Percentiles rank a stretch among this genome's conserved stretches.
Evolutionary conservation across 2,888 invertebrate genomes (phyloP).

Genomic region (Taenaris catops): DNA sequence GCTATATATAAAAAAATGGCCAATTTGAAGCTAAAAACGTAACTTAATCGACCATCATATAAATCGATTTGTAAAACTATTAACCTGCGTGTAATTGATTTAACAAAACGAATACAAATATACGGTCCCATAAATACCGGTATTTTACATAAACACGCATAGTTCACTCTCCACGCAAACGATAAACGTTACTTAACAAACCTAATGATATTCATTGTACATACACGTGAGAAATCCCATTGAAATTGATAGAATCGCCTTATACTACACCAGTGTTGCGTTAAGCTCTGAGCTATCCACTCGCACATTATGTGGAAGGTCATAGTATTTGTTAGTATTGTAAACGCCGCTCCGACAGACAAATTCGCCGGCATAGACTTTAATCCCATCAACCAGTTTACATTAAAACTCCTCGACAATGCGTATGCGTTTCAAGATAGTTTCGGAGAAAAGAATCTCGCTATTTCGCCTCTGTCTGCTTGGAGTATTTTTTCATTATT

Average conservation of each 20-base stretch:
- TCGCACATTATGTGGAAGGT: conserved; percentile 48
- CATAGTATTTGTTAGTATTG: conserved; percentile 37
- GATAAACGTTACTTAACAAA: conserved; percentile 45
- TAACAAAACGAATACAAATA: conserved; percentile 19
- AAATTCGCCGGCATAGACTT: conserved; percentile 36
- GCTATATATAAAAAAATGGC: conserved; percentile 1
- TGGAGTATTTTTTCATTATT: conserved; percentile 65
- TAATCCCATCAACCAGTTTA: conserved; percentile 52
- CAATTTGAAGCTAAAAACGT: conserved; percentile 3
- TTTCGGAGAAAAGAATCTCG: conserved; percentile 54
- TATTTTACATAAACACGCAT: conserved; percentile 21
- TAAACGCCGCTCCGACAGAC: conserved; percentile 41
- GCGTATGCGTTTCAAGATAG: conserved; percentile 56
- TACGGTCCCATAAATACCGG: conserved; percentile 27
- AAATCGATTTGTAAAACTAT: conserved; percentile 16
- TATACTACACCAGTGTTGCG: conserved; percentile 38
- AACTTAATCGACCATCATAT: neutral
- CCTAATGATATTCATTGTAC: conserved; percentile 47
- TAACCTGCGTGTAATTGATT: conserved; percentile 26
- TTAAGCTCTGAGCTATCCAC: conserved; percentile 35
- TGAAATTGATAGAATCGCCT: conserved; percentile 42
- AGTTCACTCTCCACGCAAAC: conserved; percentile 24
- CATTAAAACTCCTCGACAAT: conserved; percentile 54
- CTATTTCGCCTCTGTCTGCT: conserved; percentile 59
- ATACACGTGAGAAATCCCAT: conserved; percentile 52